Base-by-base conservation (phyloP, 2,797 vertebrate species). In the Thunnus albacares region DNA sequence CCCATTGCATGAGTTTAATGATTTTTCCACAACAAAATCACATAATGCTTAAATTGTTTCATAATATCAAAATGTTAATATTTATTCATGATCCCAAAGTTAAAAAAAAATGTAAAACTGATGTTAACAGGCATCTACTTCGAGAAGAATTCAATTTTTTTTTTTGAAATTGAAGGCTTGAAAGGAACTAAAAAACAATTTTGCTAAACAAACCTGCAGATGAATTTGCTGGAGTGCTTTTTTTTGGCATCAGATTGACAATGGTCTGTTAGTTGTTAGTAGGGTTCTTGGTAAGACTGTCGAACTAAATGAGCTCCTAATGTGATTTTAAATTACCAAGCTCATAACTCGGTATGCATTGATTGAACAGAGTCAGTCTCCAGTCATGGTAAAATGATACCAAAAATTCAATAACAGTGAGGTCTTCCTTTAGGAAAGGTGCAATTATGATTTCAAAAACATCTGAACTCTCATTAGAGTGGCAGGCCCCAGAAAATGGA, bases 391-490 rank as follows among this genome's bases (percentile, higher is more conserved):
- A 83, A 91, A 80, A 69, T 77, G 76, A 93, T 89, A 84, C 62
- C 24, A 64, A 67, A 85, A 93, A 89, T 76, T 88, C 90, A 88
- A 93, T 92, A 91, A 83, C 22, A 22, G 35, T 0, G 20, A 43
- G 63, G 53, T 68, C 63, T 45, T 85, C 64, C 71, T 80, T 56
- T 22, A 57, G 43, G 53, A 82, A 82, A 80, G 71, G 63, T 63
- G 76, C 87, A 87, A 79, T 91, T 88, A 87, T 79, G 56, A 57
- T 85, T 86, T 79, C 59, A 80, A 8, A 55, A 87, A 88, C 83
- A 91, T 89, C 58, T 83, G 90, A 93, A 87, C 92, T 89, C 64
- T 82, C 78, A 86, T 92, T 91, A 91, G 80, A 64, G 64, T 55
- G 49, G 72, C 5, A 30, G 30, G 47, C 55, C 55, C 35, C 66